Evolutionary conservation across 2,113 vertebrate genomes (phyloP).

Genomic region (Vidua chalybeata): DNA sequence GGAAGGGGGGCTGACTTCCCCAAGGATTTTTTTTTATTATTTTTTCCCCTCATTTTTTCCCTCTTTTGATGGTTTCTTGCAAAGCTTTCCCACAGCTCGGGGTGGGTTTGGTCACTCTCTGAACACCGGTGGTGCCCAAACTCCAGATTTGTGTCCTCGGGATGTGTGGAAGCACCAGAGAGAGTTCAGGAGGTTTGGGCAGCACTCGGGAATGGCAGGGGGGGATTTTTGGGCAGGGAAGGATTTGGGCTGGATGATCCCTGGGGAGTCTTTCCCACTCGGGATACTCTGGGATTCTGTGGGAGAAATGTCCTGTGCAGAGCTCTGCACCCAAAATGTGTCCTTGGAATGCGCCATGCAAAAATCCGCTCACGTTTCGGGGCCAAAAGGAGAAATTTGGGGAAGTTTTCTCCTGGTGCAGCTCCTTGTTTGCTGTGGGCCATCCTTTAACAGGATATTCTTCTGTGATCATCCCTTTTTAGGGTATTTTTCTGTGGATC

Average conservation of each 20-base stretch:
- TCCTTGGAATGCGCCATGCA: accelerated
- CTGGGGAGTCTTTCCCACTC: neutral
- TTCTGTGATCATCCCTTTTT: neutral
- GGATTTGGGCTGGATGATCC: too few relatives aligned
- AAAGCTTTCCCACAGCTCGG: neutral
- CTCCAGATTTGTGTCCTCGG: neutral
- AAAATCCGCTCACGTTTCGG: neutral
- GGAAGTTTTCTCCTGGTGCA: neutral
- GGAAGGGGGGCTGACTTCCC: neutral
- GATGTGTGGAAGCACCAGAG: neutral
- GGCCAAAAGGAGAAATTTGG: neutral
- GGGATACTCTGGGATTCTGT: neutral
- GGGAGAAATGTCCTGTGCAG: neutral
- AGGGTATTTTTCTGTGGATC: neutral
- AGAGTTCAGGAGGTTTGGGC: neutral
- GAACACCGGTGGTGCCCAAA: accelerated
- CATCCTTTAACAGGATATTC: neutral
- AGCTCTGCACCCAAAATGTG: neutral
- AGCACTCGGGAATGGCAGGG: neutral
- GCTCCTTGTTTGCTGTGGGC: neutral
- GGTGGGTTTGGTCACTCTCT: neutral
- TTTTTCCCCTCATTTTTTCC: neutral
- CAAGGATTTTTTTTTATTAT: neutral
- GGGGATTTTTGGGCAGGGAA: neutral
- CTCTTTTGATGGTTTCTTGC: neutral